These are phyloP conservation scores for Melanotaenia trifasciata DNA, from an alignment of 2,797 vertebrate species.

Conservation along the genomic window DNA sequence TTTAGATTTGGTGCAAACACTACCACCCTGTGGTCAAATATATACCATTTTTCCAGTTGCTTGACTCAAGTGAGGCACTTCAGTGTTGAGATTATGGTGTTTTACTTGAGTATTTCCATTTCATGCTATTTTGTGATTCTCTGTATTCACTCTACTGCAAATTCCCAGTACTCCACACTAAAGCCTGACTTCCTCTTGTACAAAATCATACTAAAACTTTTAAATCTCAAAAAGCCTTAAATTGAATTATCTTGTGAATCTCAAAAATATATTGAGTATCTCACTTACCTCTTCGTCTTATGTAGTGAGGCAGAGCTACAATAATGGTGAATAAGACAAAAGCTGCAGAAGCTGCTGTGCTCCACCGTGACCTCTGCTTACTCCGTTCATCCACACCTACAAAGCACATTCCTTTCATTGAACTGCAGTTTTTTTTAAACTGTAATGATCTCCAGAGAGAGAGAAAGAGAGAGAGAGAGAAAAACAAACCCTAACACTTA, in stretches of 20 bases:
- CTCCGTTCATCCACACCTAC: slow-evolving; percentile 70
- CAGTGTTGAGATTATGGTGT: background rate
- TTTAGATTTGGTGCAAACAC: background rate
- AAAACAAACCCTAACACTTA: slow-evolving; percentile 49
- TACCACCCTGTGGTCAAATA: slow-evolving; percentile 24
- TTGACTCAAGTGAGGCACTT: background rate
- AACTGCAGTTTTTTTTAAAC: background rate
- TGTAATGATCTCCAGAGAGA: background rate
- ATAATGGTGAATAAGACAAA: slow-evolving; percentile 78
- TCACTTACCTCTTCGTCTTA: slow-evolving; percentile 73
- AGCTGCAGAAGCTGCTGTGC: slow-evolving; percentile 76
- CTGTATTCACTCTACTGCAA: background rate
- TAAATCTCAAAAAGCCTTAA: background rate
- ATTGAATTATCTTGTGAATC: background rate
- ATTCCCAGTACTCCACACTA: background rate
- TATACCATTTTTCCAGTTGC: background rate
- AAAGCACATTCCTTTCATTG: slow-evolving; percentile 5
- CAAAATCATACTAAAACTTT: too few species aligned
- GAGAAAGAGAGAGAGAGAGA: background rate
- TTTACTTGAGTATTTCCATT: background rate
- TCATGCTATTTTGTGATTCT: background rate
- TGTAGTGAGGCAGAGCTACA: slow-evolving; percentile 71
- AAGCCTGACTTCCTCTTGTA: too few species aligned
- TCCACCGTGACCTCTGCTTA: slow-evolving; percentile 79
- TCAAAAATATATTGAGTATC: background rate